Base-by-base conservation (phyloP, 2,888 invertebrate species). In the Branchipolynoe longqiensis region DNA sequence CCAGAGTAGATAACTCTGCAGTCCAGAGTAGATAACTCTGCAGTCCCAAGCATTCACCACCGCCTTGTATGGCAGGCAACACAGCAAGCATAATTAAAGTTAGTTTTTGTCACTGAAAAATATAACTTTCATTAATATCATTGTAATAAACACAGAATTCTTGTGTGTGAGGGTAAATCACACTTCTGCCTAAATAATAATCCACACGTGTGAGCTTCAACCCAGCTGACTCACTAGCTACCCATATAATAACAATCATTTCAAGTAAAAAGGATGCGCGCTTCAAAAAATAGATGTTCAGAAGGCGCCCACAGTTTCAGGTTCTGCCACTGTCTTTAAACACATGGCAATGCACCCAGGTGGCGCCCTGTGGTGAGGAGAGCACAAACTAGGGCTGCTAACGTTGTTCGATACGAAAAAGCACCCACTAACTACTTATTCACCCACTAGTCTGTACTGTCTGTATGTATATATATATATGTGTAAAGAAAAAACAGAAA, bases 221-320 rank as follows among this genome's bases (percentile, higher is more conserved):
- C 69, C 69, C 69, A 38, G 69, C 38, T 69, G 69, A 33, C 69
- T 69, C 69, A 69, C 69, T 69, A 69, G 14, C 69, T 69, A 69
- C 33, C 38, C 69, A 69, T 69, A 69, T 69, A 69, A 8, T 33
- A 58, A 69, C 69, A 69, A 33, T 33, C 33, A 22, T 33, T 14
- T 33, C 69, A 69, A 33, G 33, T 25, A 69, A 33, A 14, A 38
- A 62, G n/a, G n/a, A n/a, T n/a, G 8, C 48, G 48, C 48, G 8
- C 18, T 18, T 48, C 48, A 48, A 48, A 12, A 48, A 48, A 8
- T 12, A 48, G 8, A 8, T 48, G 48, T 48, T 48, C 48, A 48
- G 8, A 48, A 48, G n/a, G n/a, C n/a, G n/a, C n/a, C n/a, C n/a
- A n/a, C n/a, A n/a, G n/a, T n/a, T n/a, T n/a, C n/a, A n/a, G n/a